Evolutionary conservation across 2,888 invertebrate species (phyloP).

Genomic region (Pollenia angustigena): DNA sequence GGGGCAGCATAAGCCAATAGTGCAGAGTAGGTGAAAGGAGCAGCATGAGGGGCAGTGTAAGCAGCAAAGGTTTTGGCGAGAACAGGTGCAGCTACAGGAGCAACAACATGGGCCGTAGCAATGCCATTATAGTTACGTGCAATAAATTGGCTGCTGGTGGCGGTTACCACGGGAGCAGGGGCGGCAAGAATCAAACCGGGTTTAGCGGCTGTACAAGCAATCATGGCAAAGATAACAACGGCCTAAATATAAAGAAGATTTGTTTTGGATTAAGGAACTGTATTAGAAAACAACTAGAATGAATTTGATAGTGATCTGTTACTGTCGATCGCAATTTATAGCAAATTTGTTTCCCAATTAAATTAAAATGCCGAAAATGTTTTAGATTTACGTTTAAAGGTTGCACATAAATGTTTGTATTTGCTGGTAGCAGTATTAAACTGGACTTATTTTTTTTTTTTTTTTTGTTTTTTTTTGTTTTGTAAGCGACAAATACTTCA

Average conservation of each 20-base stretch:
- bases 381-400: not conserved
- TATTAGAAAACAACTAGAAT: not conserved
- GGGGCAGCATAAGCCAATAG: conserved; percentile 46
- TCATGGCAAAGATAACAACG: conserved; percentile 43
- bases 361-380: conserved; percentile 9
- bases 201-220: conserved; percentile 51
- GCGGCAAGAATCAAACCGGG: not conserved
- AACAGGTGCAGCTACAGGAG: conserved; percentile 52
- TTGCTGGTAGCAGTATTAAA: too few relatives aligned
- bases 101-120: conserved; percentile 66
- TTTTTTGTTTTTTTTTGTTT: too few relatives aligned
- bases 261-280: not conserved
- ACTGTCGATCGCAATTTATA: conserved; percentile 15
- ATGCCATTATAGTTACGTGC: conserved; percentile 70
- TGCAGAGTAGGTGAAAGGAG: conserved; percentile 66
- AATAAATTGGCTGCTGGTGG: conserved; percentile 67
- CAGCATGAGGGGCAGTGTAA: conserved; percentile 54
- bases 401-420: not conserved
- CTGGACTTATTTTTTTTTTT: too few relatives aligned
- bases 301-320: not conserved
- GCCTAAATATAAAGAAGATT: conserved; percentile 1
- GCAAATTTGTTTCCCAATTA: not conserved
- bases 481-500: not conserved
- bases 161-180: conserved; percentile 64
- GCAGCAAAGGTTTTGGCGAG: conserved; percentile 8